Conservation (phyloP, 2,888 invertebrate genomes). For the Sclerodermus sp. region DNA sequence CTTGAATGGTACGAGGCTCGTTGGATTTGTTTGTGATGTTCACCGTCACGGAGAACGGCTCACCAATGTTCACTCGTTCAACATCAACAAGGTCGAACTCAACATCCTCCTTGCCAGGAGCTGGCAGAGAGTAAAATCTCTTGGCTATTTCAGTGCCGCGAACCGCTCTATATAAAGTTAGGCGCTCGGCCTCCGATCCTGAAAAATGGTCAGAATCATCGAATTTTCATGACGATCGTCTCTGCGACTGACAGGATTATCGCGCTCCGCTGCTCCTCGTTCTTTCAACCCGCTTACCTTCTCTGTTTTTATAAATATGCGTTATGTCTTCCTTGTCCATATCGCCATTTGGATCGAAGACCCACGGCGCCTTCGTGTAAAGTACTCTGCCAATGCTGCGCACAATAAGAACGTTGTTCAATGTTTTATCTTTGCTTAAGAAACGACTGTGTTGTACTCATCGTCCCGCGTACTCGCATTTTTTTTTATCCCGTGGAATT, state of each 20-base stretch:
- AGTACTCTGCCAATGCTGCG: conserved; percentile 74
- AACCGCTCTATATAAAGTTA: conserved; percentile 76
- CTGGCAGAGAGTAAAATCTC: conserved; percentile 67
- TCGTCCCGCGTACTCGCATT: background rate
- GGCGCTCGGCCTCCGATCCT: conserved; percentile 71
- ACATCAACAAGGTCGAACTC: conserved; percentile 68
- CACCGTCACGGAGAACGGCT: conserved; percentile 69
- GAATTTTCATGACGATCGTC: too few species aligned
- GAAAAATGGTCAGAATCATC: too few species aligned
- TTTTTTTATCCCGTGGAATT: background rate
- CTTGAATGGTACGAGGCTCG: conserved; percentile 66
- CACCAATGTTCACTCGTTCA: conserved; percentile 71
- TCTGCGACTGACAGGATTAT: too few species aligned
- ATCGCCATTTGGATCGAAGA: conserved; percentile 73
- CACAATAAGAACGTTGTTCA: background rate
- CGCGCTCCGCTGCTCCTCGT: too few species aligned
- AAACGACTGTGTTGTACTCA: background rate
- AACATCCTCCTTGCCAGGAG: conserved; percentile 64
- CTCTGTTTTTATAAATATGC: conserved; percentile 69
- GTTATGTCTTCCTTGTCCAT: conserved; percentile 74
- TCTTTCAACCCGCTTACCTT: conserved; percentile 59
- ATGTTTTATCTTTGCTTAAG: background rate
- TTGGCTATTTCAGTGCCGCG: conserved; percentile 69
- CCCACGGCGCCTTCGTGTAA: conserved; percentile 73
- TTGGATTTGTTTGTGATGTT: conserved; percentile 67